Base-by-base conservation (phyloP, 2,113 vertebrate species). In the Platysteira castanea region DNA sequence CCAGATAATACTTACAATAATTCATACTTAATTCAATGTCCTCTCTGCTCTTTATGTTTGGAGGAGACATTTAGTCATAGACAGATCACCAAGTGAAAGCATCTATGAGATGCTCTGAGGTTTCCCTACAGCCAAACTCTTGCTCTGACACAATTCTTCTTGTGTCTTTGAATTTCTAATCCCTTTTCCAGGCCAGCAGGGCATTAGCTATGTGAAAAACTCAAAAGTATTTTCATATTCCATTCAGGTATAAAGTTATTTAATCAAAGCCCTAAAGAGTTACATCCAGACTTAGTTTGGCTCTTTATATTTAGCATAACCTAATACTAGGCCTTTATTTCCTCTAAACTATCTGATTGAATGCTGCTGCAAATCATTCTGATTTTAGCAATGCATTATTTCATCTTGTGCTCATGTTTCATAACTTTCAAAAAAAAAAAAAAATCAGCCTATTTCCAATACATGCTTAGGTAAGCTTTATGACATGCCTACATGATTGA, bases 271-370 rank as follows among this genome's bases (percentile, higher is more conserved):
- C 64, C 64, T 67, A 8, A 89, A 70, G 86, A 95, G 49, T 81
- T 95, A 84, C 20, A 78, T n/a, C 24, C 47, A 89, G 69, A 70
- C 49, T 92, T 86, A 69, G 83, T 96, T 90, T 96, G 78, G 69
- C 41, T 84, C 91, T 97, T 96, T 95, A 53, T 96, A 75, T 89
- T 97, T 95, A 96, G 83, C 94, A 93, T 89, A 95, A 93, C 85
- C 42, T 95, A 91, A 94, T 98, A 65, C 81, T 60, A 92, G 87
- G 74, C 91, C 60, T 96, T 97, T 97, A 90, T 77, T 96, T 94
- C 84, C 85, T 98, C 93, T 96, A 89, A 97, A 97, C 96, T 81
- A 82, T 87, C 91, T 96, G 91, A 92, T 90, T 96, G 96, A 98
- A 92, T 83, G 20, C 53, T 59, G 73, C 95, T 97, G 86, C 91